Base-by-base conservation (phyloP, 2,888 invertebrate species). In the Acanthococcus lagerstroemiae region DNA sequence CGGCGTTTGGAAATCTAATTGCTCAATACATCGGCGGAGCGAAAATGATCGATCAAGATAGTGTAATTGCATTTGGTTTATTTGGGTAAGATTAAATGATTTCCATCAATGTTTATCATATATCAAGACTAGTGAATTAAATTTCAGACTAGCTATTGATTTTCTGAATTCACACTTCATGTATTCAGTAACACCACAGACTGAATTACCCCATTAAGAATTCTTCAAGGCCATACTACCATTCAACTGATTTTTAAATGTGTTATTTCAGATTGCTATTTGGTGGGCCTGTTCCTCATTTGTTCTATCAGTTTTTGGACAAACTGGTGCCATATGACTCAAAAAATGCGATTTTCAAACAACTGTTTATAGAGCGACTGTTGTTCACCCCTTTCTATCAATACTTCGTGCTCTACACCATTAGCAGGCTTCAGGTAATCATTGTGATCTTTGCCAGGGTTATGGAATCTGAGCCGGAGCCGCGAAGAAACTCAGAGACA, bases 281-380 rank as follows among this genome's bases (percentile, higher is more conserved):
- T 75, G 89, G 88, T 65, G 90, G 90, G 26, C 81, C 86, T 1
- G 77, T 89, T 3, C 89, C 90, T 0, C 89, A 90, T 75, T 87
- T 83, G 73, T 89, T 90, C 75, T 88, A 87, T 73, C 78, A 79
- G 69, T 77, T 81, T 37, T 73, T 86, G 54, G 86, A 87, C 70
- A 77, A 77, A 58, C 70, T 82, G 30, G 81, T 87, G 67, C 80
- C 83, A 0, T 80, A 82, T 69, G 81, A 83, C 67, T 76, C 76
- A 1, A 73, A 75, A 7, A 73, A 76, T 69, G 73, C 72, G 12
- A 73, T 82, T 52, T 77, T 80, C 4, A 82, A 82, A 72, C 82
- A 84, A 72, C 78, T 90, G 68, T 68, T 88, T 24, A 79, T 87
- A 68, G 90, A 90, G 75, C 80, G 90, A 73, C 73, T 87, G 15